Evolutionary conservation across 2,113 vertebrate species (phyloP).

Genomic region (Perca schrenkii): DNA sequence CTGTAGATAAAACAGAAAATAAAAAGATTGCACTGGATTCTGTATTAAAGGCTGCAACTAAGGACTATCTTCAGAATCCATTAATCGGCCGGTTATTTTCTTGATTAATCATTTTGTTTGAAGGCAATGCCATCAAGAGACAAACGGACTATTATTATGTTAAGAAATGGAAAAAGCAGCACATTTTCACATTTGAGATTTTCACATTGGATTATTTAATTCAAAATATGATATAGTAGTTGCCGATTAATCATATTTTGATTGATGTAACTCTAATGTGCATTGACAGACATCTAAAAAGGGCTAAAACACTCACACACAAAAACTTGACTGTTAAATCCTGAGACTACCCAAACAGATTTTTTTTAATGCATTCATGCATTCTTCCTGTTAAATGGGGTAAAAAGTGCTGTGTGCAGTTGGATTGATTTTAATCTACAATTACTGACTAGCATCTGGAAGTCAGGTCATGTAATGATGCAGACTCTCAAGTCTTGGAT

Average conservation of each 20-base stretch:
- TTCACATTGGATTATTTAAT: not conserved
- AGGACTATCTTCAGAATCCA: too few species aligned
- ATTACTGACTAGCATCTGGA: conserved; percentile 15
- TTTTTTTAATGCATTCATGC: not conserved
- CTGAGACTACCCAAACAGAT: not conserved
- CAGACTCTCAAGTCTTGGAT: conserved; percentile 6
- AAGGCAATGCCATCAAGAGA: too few species aligned
- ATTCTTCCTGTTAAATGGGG: not conserved
- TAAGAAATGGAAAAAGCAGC: not conserved
- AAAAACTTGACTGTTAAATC: not conserved
- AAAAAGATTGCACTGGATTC: not conserved
- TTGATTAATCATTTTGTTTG: too few species aligned
- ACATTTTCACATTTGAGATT: not conserved
- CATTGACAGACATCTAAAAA: not conserved
- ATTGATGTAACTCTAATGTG: not conserved
- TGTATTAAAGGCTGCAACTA: not conserved
- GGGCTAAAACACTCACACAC: not conserved
- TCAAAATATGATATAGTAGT: not conserved
- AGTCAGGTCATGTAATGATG: conserved; percentile 16
- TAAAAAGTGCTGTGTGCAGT: not conserved
- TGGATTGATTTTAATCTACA: not conserved
- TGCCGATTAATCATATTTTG: not conserved
- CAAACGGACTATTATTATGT: too few species aligned
- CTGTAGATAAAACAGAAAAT: not conserved
- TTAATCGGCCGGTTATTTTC: too few species aligned